A percentile compares a stretch with the other conserved stretches of the same genome.
Conservation (phyloP, 2,797 vertebrate species). For the Anniella stebbinsi region DNA sequence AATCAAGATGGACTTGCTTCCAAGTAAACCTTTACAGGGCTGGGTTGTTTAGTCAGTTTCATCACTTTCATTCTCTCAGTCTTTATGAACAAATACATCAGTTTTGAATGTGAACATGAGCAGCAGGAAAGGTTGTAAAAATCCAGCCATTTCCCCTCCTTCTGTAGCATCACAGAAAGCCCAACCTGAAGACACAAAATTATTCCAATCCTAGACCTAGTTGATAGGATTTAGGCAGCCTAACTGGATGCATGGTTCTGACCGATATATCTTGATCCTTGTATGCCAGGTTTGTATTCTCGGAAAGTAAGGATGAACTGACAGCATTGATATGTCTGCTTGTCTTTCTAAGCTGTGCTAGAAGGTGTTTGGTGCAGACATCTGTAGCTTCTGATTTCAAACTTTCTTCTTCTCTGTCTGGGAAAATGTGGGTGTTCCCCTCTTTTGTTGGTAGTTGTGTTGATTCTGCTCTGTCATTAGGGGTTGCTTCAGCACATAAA, state of each 20-base stretch:
- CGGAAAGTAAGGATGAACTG: not conserved
- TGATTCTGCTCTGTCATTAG: not conserved
- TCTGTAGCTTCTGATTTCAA: not conserved
- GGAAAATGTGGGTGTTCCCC: too few relatives aligned
- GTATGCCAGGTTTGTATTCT: not conserved
- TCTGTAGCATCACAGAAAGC: not conserved
- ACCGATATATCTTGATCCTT: not conserved
- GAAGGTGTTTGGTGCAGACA: not conserved
- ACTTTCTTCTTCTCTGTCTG: not conserved
- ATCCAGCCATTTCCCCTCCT: not conserved
- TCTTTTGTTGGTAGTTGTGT: not conserved
- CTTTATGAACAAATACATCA: not conserved
- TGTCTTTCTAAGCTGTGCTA: conserved; percentile 1
- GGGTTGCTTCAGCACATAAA: not conserved
- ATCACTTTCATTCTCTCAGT: not conserved
- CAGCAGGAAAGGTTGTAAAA: not conserved
- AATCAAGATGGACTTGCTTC: not conserved
- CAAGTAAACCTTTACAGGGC: not conserved
- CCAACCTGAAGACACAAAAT: not conserved
- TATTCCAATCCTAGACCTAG: not conserved
- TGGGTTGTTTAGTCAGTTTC: not conserved
- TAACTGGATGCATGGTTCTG: not conserved
- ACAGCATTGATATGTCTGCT: not conserved
- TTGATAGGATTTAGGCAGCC: not conserved
- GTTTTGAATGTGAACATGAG: not conserved